Percentiles rank a stretch among this genome's conserved stretches.
Conservation (phyloP, 2,888 invertebrate species). For the Hesperia comma region DNA sequence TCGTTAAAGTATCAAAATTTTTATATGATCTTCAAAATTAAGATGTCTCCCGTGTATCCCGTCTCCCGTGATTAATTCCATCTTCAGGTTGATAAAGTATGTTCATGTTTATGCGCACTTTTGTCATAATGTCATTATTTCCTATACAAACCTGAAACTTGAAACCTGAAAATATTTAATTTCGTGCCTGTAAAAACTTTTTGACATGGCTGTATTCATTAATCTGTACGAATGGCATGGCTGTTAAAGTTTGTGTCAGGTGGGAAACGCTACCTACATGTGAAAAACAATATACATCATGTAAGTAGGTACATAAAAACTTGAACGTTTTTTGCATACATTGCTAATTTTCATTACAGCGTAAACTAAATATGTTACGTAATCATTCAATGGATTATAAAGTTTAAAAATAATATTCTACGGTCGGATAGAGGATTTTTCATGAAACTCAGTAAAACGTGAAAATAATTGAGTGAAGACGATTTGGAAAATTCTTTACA, state of each 20-base stretch:
- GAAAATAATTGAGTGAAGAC: constrained; percentile 56
- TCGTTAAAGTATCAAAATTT: too few species aligned
- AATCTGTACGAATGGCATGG: constrained; percentile 5
- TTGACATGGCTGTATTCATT: constrained; percentile 14
- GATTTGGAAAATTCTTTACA: constrained; percentile 48
- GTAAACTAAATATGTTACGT: not conserved
- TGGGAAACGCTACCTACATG: constrained; percentile 52
- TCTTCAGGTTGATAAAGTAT: too few species aligned
- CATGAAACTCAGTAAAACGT: constrained; percentile 50
- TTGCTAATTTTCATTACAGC: constrained; percentile 28
- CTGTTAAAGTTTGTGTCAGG: constrained; percentile 52
- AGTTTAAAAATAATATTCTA: not conserved
- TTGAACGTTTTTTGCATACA: not conserved
- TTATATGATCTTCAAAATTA: too few species aligned
- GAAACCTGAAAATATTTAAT: constrained; percentile 12
- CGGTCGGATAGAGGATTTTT: constrained; percentile 22
- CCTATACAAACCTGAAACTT: constrained; percentile 2
- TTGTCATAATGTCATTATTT: too few species aligned
- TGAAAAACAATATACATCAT: constrained; percentile 4
- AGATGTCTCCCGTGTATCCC: too few species aligned
- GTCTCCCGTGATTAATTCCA: too few species aligned
- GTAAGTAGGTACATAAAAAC: not conserved
- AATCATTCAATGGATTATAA: constrained; percentile 14
- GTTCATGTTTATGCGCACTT: too few species aligned
- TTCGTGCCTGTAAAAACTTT: constrained; percentile 13